Conservation (phyloP, 2,113 vertebrate genomes). For the Neolamprologus variostigma region DNA sequence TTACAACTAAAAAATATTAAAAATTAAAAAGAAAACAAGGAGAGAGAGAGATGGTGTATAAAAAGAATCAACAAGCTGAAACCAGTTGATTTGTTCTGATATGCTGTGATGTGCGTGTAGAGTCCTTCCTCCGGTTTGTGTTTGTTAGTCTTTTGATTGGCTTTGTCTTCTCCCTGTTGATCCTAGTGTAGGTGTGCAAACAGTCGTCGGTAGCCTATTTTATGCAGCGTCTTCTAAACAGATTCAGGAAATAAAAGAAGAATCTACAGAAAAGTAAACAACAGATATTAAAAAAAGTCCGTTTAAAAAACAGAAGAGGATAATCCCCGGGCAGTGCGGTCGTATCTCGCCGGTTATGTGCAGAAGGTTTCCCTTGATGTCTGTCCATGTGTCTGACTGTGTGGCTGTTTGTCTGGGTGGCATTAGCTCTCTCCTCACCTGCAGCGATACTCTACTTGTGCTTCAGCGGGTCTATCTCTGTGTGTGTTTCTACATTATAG, state of each 20-base stretch:
- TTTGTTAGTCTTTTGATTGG: conserved; percentile 63
- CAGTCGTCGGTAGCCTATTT: conserved; percentile 68
- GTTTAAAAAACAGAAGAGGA: conserved; percentile 58
- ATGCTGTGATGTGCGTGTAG: conserved; percentile 65
- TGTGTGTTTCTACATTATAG: conserved; percentile 22
- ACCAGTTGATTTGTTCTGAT: conserved; percentile 76
- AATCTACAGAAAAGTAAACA: conserved; percentile 18
- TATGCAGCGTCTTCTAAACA: conserved; percentile 64
- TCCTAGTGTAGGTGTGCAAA: conserved; percentile 80
- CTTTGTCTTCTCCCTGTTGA: conserved; percentile 77
- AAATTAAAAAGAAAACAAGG: background rate
- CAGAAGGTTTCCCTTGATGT: conserved; percentile 2
- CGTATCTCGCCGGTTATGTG: conserved; percentile 3
- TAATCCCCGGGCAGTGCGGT: conserved; percentile 53
- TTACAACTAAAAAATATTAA: conserved; percentile 45
- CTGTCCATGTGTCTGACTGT: conserved; percentile 16
- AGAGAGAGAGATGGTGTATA: conserved; percentile 17
- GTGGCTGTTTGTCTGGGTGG: background rate
- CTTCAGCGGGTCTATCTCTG: conserved; percentile 30
- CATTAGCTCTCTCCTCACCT: conserved; percentile 9
- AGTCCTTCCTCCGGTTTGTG: conserved; percentile 66
- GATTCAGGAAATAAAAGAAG: conserved; percentile 63
- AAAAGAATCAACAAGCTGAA: conserved; percentile 78
- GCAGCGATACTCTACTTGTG: conserved; percentile 47
- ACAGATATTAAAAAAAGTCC: conserved; percentile 65